Conservation (phyloP, 2,113 vertebrate genomes). For the Synodontis membranacea region DNA sequence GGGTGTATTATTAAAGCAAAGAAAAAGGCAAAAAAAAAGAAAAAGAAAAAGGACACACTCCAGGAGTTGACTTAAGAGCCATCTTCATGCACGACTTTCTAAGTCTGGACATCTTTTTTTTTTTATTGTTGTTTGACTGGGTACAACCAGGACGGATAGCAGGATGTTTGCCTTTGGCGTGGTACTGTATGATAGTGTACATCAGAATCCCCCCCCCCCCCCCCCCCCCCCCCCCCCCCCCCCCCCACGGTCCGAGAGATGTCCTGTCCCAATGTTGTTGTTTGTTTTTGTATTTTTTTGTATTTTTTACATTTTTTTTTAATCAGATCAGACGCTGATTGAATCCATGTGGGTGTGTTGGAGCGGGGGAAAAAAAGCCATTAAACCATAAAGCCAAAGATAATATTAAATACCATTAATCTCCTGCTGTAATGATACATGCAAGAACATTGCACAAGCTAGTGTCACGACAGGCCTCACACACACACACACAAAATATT, state of each 20-base stretch:
- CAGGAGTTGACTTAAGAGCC: neutral
- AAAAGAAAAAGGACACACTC: too few species aligned
- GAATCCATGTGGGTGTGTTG: neutral
- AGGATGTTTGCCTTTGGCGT: constrained; percentile 32
- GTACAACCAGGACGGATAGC: neutral
- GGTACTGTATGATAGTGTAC: neutral
- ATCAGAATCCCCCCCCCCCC: neutral
- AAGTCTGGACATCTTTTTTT: neutral
- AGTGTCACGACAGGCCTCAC: neutral
- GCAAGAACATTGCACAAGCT: too few species aligned
- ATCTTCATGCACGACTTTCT: neutral
- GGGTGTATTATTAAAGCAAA: neutral
- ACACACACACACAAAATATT: neutral
- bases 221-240: too few species aligned
- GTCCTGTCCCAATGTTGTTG: neutral
- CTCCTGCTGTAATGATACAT: neutral
- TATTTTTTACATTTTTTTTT: too few species aligned
- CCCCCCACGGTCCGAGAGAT: neutral
- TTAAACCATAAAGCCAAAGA: too few species aligned
- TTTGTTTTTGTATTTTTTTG: too few species aligned
- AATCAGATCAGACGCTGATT: neutral
- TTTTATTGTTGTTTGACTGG: neutral
- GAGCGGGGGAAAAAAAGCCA: too few species aligned
- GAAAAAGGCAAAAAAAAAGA: too few species aligned
- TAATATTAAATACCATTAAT: neutral